These are phyloP conservation scores for Thalassaphorura encarpata DNA, from an alignment of 1,140 invertebrate species.

Conservation along the genomic window DNA sequence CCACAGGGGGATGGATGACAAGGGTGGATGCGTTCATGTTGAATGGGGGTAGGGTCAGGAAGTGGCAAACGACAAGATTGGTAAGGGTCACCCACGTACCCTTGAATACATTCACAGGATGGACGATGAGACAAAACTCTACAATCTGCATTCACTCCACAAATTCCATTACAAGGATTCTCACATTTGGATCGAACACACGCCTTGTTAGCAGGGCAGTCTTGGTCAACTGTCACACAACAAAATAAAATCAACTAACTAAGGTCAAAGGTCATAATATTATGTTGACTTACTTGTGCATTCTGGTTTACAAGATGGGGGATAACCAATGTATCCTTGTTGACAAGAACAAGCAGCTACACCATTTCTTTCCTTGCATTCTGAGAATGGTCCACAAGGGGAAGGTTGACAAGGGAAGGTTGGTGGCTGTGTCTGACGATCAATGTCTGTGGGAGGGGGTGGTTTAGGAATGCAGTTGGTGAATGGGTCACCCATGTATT, in stretches of 20 bases:
- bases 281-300: constrained; percentile 61
- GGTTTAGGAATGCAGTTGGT: background rate
- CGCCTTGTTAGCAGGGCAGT: constrained; percentile 44
- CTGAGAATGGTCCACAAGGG: constrained; percentile 37
- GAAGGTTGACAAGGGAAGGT: constrained; percentile 31
- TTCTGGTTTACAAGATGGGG: constrained; percentile 47
- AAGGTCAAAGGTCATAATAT: no score
- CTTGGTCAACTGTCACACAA: constrained; percentile 33
- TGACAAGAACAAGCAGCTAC: constrained; percentile 30
- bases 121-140: constrained; percentile 57
- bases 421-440: background rate
- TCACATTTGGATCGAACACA: constrained; percentile 54
- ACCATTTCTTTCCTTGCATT: constrained; percentile 34
- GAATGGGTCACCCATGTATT: background rate
- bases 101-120: constrained; percentile 43
- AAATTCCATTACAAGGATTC: constrained; percentile 59
- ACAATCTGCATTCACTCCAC: constrained; percentile 60
- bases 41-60: no score
- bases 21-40: constrained; percentile 44
- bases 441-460: constrained; percentile 12
- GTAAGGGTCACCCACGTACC: constrained; percentile 61
- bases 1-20: constrained; percentile 74
- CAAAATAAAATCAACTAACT: no score
- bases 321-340: constrained; percentile 36
- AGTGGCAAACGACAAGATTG: constrained; percentile 18